These are phyloP conservation scores for Ptychodera flava DNA, from an alignment of 35 echinoderm and acorn worm species.

Conservation along the genomic window DNA sequence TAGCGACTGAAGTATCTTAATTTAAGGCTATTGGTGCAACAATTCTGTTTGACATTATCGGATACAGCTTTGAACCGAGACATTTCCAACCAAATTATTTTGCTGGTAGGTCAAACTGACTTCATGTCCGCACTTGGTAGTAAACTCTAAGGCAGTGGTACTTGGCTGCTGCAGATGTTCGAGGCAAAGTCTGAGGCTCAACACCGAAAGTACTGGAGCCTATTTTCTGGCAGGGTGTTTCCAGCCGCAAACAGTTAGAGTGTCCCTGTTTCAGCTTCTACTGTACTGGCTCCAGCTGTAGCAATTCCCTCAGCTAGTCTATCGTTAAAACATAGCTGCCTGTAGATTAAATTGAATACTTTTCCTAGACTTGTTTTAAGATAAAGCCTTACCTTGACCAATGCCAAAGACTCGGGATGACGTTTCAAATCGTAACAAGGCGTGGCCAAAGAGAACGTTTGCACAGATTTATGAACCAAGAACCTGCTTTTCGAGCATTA, in stretches of 20 bases:
- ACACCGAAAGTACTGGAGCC: background rate
- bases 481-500: background rate
- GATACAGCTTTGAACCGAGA: background rate
- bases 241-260: conserved; percentile 9
- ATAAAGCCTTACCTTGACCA: conserved; percentile 5
- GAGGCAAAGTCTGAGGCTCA: conserved; percentile 1
- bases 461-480: conserved; percentile 14
- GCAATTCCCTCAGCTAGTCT: background rate
- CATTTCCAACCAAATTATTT: conserved; percentile 20
- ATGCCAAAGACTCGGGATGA: conserved; percentile 37
- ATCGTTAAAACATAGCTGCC: conserved; percentile 31
- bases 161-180: conserved; percentile 11
- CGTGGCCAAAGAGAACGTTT: conserved; percentile 33
- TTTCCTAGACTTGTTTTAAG: conserved; percentile 9
- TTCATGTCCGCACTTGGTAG: conserved; percentile 16
- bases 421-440: conserved; percentile 40
- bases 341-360: conserved; percentile 10
- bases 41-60: conserved; percentile 15
- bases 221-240: conserved; percentile 14
- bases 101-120: conserved; percentile 11
- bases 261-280: background rate
- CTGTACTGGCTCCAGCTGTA: background rate
- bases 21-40: conserved; percentile 10
- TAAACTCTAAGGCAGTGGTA: conserved; percentile 15
- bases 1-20: conserved; percentile 25